Conservation (phyloP, 2,113 vertebrate genomes). For the Arvicanthis niloticus region DNA sequence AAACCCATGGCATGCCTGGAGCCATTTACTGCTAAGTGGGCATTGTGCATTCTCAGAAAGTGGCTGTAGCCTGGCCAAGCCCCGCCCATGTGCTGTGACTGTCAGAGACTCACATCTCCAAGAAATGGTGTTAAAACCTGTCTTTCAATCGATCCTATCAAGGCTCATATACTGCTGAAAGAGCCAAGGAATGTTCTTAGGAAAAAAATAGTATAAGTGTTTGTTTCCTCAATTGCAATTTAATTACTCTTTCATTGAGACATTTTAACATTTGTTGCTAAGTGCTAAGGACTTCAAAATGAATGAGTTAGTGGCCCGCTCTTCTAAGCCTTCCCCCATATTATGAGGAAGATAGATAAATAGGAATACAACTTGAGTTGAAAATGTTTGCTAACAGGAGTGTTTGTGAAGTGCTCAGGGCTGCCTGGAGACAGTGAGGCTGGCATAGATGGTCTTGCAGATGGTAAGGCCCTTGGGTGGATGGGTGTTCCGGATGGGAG, state of each 20-base stretch:
- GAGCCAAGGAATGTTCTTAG: neutral
- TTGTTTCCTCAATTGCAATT: neutral
- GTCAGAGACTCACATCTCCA: neutral
- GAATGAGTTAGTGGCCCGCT: neutral
- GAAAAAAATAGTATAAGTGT: neutral
- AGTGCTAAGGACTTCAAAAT: neutral
- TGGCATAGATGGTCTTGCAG: neutral
- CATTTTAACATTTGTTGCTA: neutral
- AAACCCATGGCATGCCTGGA: fast-evolving
- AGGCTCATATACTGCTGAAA: neutral
- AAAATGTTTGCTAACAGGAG: neutral
- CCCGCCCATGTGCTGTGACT: fast-evolving
- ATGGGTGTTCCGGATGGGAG: neutral
- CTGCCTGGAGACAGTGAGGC: neutral
- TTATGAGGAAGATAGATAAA: neutral
- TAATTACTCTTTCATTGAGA: neutral
- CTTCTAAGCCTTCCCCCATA: neutral
- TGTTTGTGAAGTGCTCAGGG: neutral
- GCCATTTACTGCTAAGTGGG: neutral
- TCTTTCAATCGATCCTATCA: neutral
- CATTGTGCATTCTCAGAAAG: neutral
- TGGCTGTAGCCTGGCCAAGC: fast-evolving
- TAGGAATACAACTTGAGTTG: neutral
- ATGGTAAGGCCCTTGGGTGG: neutral
- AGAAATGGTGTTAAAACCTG: neutral